Evolutionary conservation across 2,888 invertebrate genomes (phyloP).

Genomic region (Pecten maximus): DNA sequence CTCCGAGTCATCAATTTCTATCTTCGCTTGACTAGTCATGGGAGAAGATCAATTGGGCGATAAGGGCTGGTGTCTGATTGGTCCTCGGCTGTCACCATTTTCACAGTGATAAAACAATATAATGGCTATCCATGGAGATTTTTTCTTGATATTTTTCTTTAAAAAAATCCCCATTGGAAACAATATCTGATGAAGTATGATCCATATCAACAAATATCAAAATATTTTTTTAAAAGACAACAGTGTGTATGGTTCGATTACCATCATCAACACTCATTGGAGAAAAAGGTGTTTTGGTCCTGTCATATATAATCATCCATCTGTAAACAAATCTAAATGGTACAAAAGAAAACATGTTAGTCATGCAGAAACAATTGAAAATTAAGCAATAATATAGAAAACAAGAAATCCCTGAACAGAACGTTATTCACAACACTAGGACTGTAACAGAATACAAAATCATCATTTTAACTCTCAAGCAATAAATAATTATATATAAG

Average conservation of each 20-base stretch:
- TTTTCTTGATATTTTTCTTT: not conserved
- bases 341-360: not conserved
- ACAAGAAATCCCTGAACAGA: not conserved
- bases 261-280: not conserved
- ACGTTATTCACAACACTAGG: not conserved
- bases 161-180: not conserved
- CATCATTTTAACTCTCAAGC: too few relatives aligned
- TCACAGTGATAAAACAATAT: not conserved
- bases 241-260: not conserved
- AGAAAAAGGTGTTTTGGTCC: not conserved
- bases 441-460: not conserved
- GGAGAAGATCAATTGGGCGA: not conserved
- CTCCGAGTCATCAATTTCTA: constrained; percentile 30
- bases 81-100: not conserved
- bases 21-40: constrained; percentile 13
- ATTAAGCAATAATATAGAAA: too few relatives aligned
- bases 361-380: not conserved
- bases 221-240: not conserved
- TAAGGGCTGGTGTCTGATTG: constrained; percentile 4
- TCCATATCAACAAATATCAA: not conserved
- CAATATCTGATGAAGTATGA: not conserved
- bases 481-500: too few relatives aligned
- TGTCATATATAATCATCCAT: not conserved
- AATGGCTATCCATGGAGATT: not conserved
- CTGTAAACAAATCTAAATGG: not conserved